These are phyloP conservation scores for Scylla paramamosain DNA, from an alignment of 1,140 invertebrate genomes.

Conservation along the genomic window DNA sequence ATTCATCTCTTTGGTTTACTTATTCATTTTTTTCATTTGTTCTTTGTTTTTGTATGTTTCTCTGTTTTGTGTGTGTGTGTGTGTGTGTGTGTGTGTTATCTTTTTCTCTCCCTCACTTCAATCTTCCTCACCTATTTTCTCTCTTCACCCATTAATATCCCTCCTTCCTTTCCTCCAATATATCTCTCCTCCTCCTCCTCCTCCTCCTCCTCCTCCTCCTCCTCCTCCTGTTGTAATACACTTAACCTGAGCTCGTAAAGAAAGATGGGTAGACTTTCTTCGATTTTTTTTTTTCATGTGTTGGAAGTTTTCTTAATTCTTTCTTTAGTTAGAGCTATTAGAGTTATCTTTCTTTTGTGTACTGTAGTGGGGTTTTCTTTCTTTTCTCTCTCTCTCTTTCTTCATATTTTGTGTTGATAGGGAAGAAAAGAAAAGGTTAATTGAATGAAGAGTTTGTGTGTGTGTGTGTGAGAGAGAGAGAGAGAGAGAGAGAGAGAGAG, in stretches of 20 bases:
- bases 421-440: not conserved
- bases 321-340: no score
- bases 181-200: not conserved
- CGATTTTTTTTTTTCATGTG: not conserved
- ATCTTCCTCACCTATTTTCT: not conserved
- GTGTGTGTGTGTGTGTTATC: not conserved
- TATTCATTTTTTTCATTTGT: not conserved
- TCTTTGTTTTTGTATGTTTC: not conserved
- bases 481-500: no score
- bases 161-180: not conserved
- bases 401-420: not conserved
- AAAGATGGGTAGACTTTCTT: not conserved
- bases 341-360: no score
- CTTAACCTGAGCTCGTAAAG: not conserved
- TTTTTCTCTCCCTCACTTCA: not conserved
- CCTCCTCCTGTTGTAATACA: not conserved
- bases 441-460: no score
- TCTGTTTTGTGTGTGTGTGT: not conserved
- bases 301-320: not conserved
- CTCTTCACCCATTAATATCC: not conserved
- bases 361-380: no score
- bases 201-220: no score
- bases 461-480: no score
- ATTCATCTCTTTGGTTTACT: not conserved
- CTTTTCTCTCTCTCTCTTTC: no score